Evolutionary conservation across 2,797 vertebrate species (phyloP), one percentile per base, ranked within the genome.

Genomic region (Cephalopachus bancanus): DNA sequence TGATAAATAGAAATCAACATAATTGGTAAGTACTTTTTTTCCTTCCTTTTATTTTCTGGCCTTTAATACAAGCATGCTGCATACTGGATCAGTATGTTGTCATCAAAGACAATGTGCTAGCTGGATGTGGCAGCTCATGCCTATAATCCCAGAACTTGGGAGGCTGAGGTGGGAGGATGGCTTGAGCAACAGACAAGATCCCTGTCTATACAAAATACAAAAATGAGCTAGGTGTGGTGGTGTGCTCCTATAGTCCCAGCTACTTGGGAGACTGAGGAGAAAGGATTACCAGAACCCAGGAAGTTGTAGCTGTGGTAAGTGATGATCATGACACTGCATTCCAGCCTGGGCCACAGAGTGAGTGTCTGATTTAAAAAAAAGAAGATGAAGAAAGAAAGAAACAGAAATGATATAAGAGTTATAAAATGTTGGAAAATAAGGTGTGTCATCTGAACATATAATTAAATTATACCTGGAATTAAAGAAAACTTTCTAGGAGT

Each of bases 381-480:
- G 44, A 44, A 44, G 44, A 44, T 5, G 44, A 44, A 44, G 44
- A 44, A 44, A 44, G 44, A 44, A 44, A 44, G 44, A 64, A 62
- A 64, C 26, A 64, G 24, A 62, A 62, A 11, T 12, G 28, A 14
- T 83, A 28, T 24, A 89, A 16, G 59, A 83, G 22, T 22, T 44
- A 49, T 15, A 65, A 89, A 24, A 86, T 67, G 5, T 85, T 78
- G 37, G 69, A 83, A 94, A 83, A 76, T 60, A 51, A 89, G n/a
- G 11, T 3, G 79, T 90, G 55, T 49, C 10, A 53, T 80, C 10
- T 71, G 53, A 95, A 65, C 57, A 78, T 37, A 20, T 26, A 53
- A 88, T 84, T 92, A 78, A 80, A 86, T 93, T 69, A 60, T 91
- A 64, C 85, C 44, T 80, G 49, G 10, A 93, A 88, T 80, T 81